Conservation (phyloP, 1,140 invertebrate species). For the Liolophura sinensis region DNA sequence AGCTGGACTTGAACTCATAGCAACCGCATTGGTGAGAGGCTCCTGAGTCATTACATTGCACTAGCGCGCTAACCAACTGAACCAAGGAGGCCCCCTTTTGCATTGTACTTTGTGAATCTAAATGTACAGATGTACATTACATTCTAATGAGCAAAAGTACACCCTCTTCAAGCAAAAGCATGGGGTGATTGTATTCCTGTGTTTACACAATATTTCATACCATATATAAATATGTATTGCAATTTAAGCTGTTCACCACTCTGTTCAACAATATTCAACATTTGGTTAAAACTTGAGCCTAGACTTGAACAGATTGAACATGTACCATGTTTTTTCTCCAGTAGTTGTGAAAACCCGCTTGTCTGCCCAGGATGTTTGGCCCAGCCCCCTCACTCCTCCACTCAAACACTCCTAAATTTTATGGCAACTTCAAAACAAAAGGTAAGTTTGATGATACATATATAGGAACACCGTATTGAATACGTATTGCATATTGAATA, state of each 20-base stretch:
- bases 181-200: not conserved
- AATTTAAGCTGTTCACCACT: not conserved
- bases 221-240: not conserved
- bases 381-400: constrained; percentile 14
- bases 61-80: no score
- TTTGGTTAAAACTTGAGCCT: no score
- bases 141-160: not conserved
- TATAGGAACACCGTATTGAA: not conserved
- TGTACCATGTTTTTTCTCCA: not conserved
- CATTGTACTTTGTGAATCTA: no score
- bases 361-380: constrained; percentile 38
- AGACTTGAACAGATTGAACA: no score
- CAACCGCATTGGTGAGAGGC: no score
- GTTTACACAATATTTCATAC: not conserved
- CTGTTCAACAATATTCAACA: not conserved
- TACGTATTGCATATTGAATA: not conserved
- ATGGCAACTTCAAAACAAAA: constrained; percentile 34
- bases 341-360: constrained; percentile 9
- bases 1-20: no score
- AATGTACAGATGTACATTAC: no score
- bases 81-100: no score
- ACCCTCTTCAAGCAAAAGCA: not conserved
- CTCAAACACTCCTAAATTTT: constrained; percentile 23
- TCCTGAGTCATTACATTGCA: no score
- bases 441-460: constrained; percentile 17